Evolutionary conservation across 2,113 vertebrate species (phyloP).

Genomic region (Oncorhynchus kisutch): DNA sequence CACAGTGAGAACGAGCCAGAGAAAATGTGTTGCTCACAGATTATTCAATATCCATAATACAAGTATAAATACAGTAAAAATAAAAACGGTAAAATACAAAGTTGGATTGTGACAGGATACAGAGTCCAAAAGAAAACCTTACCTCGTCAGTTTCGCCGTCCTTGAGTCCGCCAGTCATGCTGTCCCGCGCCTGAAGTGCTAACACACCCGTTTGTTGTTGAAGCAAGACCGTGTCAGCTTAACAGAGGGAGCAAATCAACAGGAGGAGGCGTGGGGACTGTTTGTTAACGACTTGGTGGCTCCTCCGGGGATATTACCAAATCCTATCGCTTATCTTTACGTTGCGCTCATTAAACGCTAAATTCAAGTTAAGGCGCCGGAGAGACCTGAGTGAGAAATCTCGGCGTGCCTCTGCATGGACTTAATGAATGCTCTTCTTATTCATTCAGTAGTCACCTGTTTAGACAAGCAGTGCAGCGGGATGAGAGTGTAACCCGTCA

Average conservation of each 20-base stretch:
- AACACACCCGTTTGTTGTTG: conserved; percentile 54
- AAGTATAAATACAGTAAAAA: background rate
- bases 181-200: conserved; percentile 63
- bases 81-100: conserved; percentile 9
- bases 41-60: no score
- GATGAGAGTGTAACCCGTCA: conserved; percentile 20
- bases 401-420: conserved; percentile 10
- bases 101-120: background rate
- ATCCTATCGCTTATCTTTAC: conserved; percentile 42
- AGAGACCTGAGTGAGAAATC: conserved; percentile 20
- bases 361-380: conserved; percentile 2
- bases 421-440: background rate
- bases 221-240: conserved; percentile 54
- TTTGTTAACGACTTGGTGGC: conserved; percentile 56
- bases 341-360: background rate
- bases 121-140: conserved; percentile 21
- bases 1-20: background rate
- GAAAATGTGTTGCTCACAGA: background rate
- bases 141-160: conserved; percentile 83
- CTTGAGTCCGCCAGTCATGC: conserved; percentile 90
- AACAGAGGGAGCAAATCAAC: conserved; percentile 65
- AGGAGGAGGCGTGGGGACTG: conserved; percentile 68
- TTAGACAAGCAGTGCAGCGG: conserved; percentile 4
- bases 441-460: conserved; percentile 38
- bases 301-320: conserved; percentile 48